Percentiles rank a stretch among this genome's conserved stretches.
phyloP scores from a whole-genome alignment of 2,113 vertebrate species.

The Hypomesus transpacificus region DNA sequence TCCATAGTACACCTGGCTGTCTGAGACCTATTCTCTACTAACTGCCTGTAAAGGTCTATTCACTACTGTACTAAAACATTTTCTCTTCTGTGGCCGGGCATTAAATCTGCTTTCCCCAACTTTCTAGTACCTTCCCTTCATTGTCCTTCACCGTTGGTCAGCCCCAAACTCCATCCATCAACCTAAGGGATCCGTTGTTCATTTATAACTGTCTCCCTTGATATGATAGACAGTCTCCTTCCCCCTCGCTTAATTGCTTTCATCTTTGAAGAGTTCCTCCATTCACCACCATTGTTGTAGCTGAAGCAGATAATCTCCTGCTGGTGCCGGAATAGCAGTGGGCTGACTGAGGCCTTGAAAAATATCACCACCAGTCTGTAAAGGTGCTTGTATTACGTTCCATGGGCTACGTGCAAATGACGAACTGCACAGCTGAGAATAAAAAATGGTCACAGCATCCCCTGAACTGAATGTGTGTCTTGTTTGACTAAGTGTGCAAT shows the following conservation, averaged over 20 bases:
- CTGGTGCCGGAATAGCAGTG: neutral
- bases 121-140: neutral
- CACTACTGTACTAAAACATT: no score
- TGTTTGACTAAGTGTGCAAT: no score
- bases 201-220: constrained; percentile 24
- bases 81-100: no score
- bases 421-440: no score
- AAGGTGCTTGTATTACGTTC: no score
- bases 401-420: no score
- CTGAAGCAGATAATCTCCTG: constrained; percentile 10
- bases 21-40: no score
- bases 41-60: no score
- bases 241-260: constrained; percentile 25
- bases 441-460: no score
- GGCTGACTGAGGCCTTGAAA: neutral
- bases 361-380: neutral
- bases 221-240: constrained; percentile 27
- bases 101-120: neutral
- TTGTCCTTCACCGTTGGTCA: constrained; percentile 38
- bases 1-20: no score
- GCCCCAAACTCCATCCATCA: constrained; percentile 26
- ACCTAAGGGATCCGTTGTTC: constrained; percentile 9
- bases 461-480: no score
- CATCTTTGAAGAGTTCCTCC: constrained; percentile 19
- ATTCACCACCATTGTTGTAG: constrained; percentile 14